Evolutionary conservation across 30 jellyfish, hydroid and myxozoan species (phyloP).

Genomic region (Cassiopea andromeda): DNA sequence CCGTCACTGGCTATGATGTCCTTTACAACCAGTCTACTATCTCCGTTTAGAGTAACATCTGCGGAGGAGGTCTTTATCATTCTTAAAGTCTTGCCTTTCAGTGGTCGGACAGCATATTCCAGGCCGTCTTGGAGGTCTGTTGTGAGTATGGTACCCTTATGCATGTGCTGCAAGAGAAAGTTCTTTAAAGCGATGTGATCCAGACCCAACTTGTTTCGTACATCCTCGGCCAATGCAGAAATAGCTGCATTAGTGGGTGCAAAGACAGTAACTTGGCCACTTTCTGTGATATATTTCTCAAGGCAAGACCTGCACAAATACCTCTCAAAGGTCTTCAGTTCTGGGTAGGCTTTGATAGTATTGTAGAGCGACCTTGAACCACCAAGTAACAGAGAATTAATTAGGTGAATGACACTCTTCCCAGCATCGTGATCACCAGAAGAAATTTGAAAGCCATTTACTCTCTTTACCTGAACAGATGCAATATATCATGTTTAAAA

Average conservation of each 20-base stretch:
- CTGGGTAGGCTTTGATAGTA: conserved; percentile 37
- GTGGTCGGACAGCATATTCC: conserved; percentile 57
- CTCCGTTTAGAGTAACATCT: conserved; percentile 26
- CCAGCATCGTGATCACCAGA: conserved; percentile 63
- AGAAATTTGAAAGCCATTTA: conserved; percentile 35
- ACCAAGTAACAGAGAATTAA: conserved; percentile 28
- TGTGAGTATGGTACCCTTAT: conserved; percentile 52
- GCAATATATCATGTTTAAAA: background rate
- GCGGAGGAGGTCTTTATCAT: conserved; percentile 14
- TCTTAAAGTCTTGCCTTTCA: conserved; percentile 41
- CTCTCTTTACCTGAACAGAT: conserved; percentile 50
- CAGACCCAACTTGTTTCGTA: conserved; percentile 28
- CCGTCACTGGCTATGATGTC: conserved; percentile 61
- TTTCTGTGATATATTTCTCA: conserved; percentile 32
- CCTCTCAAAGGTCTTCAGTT: conserved; percentile 27
- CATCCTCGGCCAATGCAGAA: conserved; percentile 21
- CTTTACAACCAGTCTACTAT: conserved; percentile 10
- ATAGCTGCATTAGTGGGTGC: conserved; percentile 78
- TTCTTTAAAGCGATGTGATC: conserved; percentile 20
- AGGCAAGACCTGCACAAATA: conserved; percentile 28
- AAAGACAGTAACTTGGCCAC: conserved; percentile 56
- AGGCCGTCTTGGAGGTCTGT: conserved; percentile 5
- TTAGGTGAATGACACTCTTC: conserved; percentile 58
- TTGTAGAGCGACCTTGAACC: conserved; percentile 42
- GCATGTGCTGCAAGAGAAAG: conserved; percentile 44